phyloP scores from a whole-genome alignment of 2,113 vertebrate species.

The Propithecus coquereli region DNA sequence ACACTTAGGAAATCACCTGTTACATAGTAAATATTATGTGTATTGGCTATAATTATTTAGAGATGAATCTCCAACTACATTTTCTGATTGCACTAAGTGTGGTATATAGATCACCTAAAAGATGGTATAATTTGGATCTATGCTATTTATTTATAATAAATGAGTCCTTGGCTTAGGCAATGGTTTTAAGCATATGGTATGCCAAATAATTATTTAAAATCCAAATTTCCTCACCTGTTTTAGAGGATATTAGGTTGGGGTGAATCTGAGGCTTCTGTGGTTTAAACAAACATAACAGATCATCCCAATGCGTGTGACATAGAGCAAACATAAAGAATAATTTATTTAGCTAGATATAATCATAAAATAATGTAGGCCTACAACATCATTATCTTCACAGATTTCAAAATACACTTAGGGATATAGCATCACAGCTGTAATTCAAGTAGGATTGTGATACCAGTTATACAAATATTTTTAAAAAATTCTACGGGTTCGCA shows the following conservation, averaged over 20 bases:
- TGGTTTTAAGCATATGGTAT: background rate
- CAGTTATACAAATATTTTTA: background rate
- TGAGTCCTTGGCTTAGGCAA: background rate
- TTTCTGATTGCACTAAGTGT: background rate
- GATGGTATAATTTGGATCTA: background rate
- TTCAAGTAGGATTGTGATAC: background rate
- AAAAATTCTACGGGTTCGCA: background rate
- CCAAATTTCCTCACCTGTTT: background rate
- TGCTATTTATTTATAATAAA: background rate
- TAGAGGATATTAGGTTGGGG: background rate
- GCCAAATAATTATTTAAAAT: background rate
- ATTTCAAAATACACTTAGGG: background rate
- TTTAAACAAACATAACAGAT: background rate
- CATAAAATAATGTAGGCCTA: background rate
- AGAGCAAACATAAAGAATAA: background rate
- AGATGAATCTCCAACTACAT: background rate
- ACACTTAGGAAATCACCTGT: background rate
- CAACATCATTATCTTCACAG: background rate
- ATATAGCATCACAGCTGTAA: background rate
- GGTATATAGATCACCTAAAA: background rate
- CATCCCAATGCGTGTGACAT: background rate
- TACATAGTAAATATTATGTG: background rate
- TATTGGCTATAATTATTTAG: background rate
- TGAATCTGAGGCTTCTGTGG: background rate
- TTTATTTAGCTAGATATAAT: background rate